Evolutionary conservation across 2,888 invertebrate genomes (phyloP).

Genomic region (Chironomus riparius): DNA sequence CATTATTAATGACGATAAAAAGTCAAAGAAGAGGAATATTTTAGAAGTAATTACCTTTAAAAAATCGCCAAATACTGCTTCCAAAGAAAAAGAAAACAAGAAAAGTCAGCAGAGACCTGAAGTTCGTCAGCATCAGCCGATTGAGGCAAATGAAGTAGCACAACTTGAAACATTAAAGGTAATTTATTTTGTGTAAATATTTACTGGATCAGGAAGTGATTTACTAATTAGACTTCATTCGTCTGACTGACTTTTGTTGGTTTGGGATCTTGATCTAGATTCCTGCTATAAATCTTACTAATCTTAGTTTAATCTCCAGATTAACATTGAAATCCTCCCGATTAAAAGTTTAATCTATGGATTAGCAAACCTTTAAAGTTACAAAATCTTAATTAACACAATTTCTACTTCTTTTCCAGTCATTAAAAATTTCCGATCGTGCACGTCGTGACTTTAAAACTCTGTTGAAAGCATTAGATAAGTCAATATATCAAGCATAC

Average conservation of each 20-base stretch:
- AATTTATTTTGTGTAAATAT: neutral
- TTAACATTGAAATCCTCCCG: neutral
- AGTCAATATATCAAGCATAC: slow-evolving; percentile 35
- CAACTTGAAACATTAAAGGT: slow-evolving; percentile 20
- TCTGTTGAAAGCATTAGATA: slow-evolving; percentile 39
- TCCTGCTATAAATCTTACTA: too few relatives aligned
- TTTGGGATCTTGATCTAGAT: too few relatives aligned
- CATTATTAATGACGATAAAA: slow-evolving; percentile 23
- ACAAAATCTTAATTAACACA: neutral
- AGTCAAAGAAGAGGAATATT: slow-evolving; percentile 37
- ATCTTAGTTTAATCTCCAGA: too few relatives aligned
- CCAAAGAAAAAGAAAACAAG: neutral
- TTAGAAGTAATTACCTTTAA: slow-evolving; percentile 36
- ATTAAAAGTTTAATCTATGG: too few relatives aligned
- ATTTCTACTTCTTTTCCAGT: slow-evolving; percentile 32
- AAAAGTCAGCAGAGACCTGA: neutral
- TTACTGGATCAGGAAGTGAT: too few relatives aligned
- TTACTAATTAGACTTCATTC: too few relatives aligned
- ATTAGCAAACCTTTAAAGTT: too few relatives aligned
- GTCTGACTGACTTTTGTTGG: too few relatives aligned
- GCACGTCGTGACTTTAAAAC: slow-evolving; percentile 39
- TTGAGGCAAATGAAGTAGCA: neutral
- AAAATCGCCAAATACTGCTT: slow-evolving; percentile 33
- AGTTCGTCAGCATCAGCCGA: neutral
- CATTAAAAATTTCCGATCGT: slow-evolving; percentile 39